phyloP scores from a whole-genome alignment of 2,113 vertebrate genomes.

The Stigmatopora nigra region DNA sequence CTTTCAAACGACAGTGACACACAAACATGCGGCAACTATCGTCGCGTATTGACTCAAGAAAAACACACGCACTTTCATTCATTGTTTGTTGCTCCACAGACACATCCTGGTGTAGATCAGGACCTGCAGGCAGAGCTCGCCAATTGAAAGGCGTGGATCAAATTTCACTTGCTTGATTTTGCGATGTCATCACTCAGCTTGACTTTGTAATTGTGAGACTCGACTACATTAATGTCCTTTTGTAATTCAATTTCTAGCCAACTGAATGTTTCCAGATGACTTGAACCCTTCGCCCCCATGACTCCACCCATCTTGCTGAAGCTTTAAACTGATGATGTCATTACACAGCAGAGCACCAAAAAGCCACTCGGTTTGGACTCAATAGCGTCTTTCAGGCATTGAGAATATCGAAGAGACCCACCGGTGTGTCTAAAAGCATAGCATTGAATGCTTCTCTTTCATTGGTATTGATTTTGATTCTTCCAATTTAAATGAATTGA shows the following conservation, averaged over 20 bases:
- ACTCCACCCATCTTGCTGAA: constrained; percentile 10
- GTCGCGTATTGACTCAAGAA: background rate
- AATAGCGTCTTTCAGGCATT: background rate
- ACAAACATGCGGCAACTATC: background rate
- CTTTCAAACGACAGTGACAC: background rate
- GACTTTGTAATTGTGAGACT: background rate
- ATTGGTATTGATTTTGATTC: no score
- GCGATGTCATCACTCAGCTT: background rate
- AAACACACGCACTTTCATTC: background rate
- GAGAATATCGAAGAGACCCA: background rate
- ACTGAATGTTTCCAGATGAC: constrained; percentile 63
- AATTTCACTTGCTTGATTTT: background rate
- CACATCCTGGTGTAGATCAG: background rate
- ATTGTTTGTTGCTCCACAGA: background rate
- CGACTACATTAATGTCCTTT: background rate
- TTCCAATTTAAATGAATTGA: no score
- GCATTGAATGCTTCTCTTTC: no score
- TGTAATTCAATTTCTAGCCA: constrained; percentile 34
- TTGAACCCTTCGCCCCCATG: constrained; percentile 37
- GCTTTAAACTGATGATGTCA: constrained; percentile 16
- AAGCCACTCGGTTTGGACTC: background rate
- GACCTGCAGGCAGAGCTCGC: background rate
- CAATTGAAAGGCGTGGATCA: background rate
- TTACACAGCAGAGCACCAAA: background rate
- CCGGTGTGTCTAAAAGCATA: no score